phyloP scores from a whole-genome alignment of 2,113 vertebrate genomes.

The Pionites leucogaster region DNA sequence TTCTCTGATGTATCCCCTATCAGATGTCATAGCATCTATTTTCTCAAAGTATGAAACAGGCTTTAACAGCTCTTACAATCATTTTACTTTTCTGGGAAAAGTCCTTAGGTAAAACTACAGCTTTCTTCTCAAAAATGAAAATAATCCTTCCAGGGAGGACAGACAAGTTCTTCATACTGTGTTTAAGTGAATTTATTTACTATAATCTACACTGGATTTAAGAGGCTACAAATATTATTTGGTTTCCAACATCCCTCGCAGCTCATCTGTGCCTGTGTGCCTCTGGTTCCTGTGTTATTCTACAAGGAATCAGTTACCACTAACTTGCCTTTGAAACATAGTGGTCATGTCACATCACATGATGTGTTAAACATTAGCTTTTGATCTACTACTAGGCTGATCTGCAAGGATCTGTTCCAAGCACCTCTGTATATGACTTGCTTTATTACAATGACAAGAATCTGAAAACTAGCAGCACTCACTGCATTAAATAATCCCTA shows the following conservation, averaged over 20 bases:
- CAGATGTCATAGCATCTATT: background rate
- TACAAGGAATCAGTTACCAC: background rate
- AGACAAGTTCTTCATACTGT: background rate
- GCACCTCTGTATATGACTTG: background rate
- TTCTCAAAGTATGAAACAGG: background rate
- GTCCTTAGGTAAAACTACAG: background rate
- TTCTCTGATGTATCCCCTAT: background rate
- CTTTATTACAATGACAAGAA: background rate
- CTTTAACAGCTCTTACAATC: background rate
- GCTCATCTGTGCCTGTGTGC: background rate
- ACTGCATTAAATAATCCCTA: background rate
- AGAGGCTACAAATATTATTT: background rate
- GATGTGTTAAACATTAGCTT: background rate
- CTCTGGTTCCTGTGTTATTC: background rate
- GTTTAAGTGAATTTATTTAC: background rate
- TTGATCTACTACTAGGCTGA: background rate
- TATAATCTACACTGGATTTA: background rate
- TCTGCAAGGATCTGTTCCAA: background rate
- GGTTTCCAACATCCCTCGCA: background rate
- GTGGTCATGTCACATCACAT: background rate
- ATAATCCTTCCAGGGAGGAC: background rate
- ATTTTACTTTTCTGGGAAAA: background rate
- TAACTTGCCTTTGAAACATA: background rate
- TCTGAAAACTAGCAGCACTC: background rate
- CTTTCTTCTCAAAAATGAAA: background rate